Evolutionary conservation across 2,888 invertebrate species (phyloP).

Genomic region (Parnassius orleans): DNA sequence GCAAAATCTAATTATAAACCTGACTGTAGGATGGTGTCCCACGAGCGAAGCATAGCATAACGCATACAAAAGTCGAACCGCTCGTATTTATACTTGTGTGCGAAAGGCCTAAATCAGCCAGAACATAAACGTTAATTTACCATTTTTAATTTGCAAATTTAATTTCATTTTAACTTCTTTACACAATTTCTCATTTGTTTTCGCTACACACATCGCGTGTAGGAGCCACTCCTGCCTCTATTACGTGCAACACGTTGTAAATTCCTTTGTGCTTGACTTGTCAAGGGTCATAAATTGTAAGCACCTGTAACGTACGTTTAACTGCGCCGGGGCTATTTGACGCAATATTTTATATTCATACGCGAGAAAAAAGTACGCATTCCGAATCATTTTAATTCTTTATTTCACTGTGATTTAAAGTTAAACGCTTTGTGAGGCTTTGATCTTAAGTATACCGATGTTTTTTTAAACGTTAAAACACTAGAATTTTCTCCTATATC

Average conservation of each 20-base stretch:
- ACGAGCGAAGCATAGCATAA: too few relatives aligned
- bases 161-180: slow-evolving; percentile 14
- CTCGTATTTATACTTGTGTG: too few relatives aligned
- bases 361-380: slow-evolving; percentile 1
- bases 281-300: slow-evolving; percentile 25
- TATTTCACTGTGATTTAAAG: neutral
- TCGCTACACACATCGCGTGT: slow-evolving; percentile 8
- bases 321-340: slow-evolving; percentile 14
- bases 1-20: too few relatives aligned
- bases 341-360: slow-evolving; percentile 22
- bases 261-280: slow-evolving; percentile 25
- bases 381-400: neutral
- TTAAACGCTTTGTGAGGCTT: too few relatives aligned
- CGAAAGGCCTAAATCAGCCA: too few relatives aligned
- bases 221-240: slow-evolving; percentile 21
- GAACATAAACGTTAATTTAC: neutral
- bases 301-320: slow-evolving; percentile 23
- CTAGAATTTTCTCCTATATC: too few relatives aligned
- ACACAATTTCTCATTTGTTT: slow-evolving; percentile 19
- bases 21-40: too few relatives aligned
- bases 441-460: too few relatives aligned
- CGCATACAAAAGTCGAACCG: too few relatives aligned
- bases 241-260: slow-evolving; percentile 25
- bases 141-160: slow-evolving; percentile 20
- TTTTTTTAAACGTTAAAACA: too few relatives aligned